Percentiles rank a stretch among this genome's conserved stretches.
These are phyloP conservation scores for Mola mola DNA, from an alignment of 2,113 vertebrate genomes.

Conservation along the genomic window DNA sequence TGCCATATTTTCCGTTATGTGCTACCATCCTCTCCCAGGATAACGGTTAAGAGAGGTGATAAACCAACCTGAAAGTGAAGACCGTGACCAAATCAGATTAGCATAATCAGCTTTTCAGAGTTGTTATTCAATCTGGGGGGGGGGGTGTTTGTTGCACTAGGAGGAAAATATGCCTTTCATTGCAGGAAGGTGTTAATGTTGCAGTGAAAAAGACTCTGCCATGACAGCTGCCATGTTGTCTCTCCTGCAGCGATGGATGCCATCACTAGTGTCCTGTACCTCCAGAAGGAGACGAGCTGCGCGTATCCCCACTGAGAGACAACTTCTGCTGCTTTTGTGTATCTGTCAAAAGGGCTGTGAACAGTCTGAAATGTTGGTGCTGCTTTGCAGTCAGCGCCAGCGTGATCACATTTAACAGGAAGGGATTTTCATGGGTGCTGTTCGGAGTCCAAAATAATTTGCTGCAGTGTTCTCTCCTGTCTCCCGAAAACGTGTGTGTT, in stretches of 20 bases:
- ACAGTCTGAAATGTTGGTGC: not conserved
- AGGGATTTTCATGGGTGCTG: conserved; percentile 18
- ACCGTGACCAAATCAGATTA: conserved; percentile 37
- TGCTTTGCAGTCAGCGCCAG: conserved; percentile 3
- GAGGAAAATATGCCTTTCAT: no score
- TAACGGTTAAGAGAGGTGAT: conserved; percentile 35
- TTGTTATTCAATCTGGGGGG: conserved; percentile 26
- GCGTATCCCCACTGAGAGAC: conserved; percentile 8
- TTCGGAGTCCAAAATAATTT: conserved; percentile 22
- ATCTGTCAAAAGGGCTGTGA: conserved; percentile 3
- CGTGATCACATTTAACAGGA: conserved; percentile 17
- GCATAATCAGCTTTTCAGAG: conserved; percentile 38
- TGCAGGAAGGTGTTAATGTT: not conserved
- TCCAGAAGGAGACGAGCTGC: conserved; percentile 24
- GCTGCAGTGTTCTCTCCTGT: not conserved
- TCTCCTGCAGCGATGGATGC: conserved; percentile 49
- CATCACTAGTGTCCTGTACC: conserved; percentile 16
- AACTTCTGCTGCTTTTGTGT: conserved; percentile 17
- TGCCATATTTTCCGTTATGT: conserved; percentile 28
- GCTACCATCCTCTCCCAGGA: conserved; percentile 18
- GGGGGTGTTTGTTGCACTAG: conserved; percentile 1
- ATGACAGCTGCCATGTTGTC: conserved; percentile 26
- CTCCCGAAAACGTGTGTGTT: conserved; percentile 1
- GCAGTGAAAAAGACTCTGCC: not conserved
- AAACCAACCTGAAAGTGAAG: conserved; percentile 41